These are phyloP conservation scores for Latrodectus geometricus DNA, from an alignment of 1,140 invertebrate genomes.

Conservation along the genomic window DNA sequence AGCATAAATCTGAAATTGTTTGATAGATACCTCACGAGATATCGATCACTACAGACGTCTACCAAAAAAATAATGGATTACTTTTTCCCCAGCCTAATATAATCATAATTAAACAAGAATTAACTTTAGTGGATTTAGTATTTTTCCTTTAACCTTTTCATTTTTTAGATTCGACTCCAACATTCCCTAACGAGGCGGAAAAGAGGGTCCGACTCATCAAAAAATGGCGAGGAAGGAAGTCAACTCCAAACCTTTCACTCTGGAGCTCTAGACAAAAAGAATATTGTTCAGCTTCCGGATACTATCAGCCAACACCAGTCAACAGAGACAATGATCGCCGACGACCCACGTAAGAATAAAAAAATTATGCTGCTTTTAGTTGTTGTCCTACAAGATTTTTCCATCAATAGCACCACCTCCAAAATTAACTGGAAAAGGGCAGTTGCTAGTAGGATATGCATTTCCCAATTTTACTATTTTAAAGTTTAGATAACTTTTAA, in stretches of 20 bases:
- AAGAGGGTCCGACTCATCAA: neutral
- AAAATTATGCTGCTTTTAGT: neutral
- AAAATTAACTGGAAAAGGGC: too few relatives aligned
- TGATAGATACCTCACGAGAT: too few relatives aligned
- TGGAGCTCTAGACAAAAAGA: constrained; percentile 11
- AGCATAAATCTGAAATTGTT: too few relatives aligned
- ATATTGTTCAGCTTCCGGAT: constrained; percentile 10
- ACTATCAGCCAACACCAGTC: constrained; percentile 47
- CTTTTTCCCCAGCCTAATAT: too few relatives aligned
- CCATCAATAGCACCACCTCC: too few relatives aligned
- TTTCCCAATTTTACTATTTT: too few relatives aligned
- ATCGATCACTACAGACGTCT: too few relatives aligned
- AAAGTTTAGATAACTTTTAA: too few relatives aligned
- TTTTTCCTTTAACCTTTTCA: neutral
- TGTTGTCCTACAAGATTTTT: too few relatives aligned
- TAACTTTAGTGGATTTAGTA: neutral
- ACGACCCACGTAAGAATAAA: constrained; percentile 33
- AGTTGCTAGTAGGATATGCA: too few relatives aligned
- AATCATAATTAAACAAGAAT: neutral
- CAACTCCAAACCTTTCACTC: constrained; percentile 31
- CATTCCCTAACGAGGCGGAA: constrained; percentile 48
- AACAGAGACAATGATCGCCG: constrained; percentile 39
- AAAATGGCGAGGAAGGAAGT: constrained; percentile 15
- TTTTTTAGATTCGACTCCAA: constrained; percentile 20
- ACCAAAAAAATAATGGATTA: too few relatives aligned